These are phyloP conservation scores for Margarornis squamiger DNA, from an alignment of 2,797 vertebrate genomes.

Conservation along the genomic window DNA sequence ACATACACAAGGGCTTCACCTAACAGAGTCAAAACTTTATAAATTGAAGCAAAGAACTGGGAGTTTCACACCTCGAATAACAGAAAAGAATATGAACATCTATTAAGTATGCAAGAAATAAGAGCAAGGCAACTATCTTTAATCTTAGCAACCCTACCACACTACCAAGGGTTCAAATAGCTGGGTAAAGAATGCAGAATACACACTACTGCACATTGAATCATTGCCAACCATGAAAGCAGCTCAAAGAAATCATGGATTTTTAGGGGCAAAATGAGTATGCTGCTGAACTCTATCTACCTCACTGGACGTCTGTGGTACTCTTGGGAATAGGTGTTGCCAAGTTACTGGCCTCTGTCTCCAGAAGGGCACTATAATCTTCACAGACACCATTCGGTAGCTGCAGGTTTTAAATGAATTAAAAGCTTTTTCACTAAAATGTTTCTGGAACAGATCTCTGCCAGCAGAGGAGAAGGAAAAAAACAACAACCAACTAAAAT, in stretches of 20 bases:
- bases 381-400: slow-evolving; percentile 33
- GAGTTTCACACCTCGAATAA: background rate
- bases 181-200: background rate
- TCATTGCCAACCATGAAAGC: background rate
- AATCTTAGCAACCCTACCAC: background rate
- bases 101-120: background rate
- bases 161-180: background rate
- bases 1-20: background rate
- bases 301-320: slow-evolving; percentile 29
- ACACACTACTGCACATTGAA: background rate
- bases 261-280: background rate
- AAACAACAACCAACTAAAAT: background rate
- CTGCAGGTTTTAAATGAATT: slow-evolving; percentile 61
- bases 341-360: slow-evolving; percentile 60
- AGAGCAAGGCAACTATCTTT: background rate
- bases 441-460: slow-evolving; percentile 32
- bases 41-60: background rate
- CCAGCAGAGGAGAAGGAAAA: background rate
- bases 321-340: slow-evolving; percentile 48
- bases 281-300: background rate
- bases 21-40: background rate
- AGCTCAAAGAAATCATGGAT: background rate
- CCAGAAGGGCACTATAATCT: slow-evolving; percentile 50
- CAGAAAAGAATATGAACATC: background rate
- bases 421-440: slow-evolving; percentile 60